phyloP scores from a whole-genome alignment of 2,797 vertebrate genomes.

The Rhynchonycteris naso region DNA sequence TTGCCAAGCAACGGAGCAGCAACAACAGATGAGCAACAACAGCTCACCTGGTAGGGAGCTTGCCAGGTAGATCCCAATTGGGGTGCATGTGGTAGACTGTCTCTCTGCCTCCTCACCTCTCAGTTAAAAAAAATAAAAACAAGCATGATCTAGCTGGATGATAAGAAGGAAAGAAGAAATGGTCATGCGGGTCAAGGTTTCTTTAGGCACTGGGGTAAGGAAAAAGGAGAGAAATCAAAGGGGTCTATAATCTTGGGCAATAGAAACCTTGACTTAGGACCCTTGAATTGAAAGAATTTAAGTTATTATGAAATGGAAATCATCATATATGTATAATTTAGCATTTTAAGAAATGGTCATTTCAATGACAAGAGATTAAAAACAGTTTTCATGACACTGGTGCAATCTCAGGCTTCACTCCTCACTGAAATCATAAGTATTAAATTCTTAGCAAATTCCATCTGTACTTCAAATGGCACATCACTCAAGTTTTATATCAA shows the following conservation, averaged over 20 bases:
- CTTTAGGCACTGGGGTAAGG: not conserved
- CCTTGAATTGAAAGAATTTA: not conserved
- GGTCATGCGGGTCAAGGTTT: not conserved
- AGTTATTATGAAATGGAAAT: slow-evolving; percentile 16
- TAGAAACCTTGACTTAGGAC: not conserved
- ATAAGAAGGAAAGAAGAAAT: not conserved
- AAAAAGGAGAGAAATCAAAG: not conserved
- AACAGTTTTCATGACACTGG: not conserved
- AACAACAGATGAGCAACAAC: too few species aligned
- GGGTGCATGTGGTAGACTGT: too few species aligned
- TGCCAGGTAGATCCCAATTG: too few species aligned
- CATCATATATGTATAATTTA: not conserved
- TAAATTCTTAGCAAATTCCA: not conserved
- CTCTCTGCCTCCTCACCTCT: too few species aligned
- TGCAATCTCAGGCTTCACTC: not conserved
- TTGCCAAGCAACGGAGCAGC: too few species aligned
- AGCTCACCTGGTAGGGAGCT: too few species aligned
- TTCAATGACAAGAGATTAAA: not conserved
- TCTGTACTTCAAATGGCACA: not conserved
- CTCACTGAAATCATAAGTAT: slow-evolving; percentile 8
- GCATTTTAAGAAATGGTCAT: not conserved
- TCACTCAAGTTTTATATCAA: slow-evolving; percentile 1
- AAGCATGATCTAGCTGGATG: not conserved
- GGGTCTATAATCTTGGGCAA: not conserved
- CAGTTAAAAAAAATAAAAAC: not conserved